Percentiles rank a stretch among this genome's conserved stretches.
These are phyloP conservation scores for Axea sp. DNA, from an alignment of 2,888 invertebrate species.

Conservation along the genomic window DNA sequence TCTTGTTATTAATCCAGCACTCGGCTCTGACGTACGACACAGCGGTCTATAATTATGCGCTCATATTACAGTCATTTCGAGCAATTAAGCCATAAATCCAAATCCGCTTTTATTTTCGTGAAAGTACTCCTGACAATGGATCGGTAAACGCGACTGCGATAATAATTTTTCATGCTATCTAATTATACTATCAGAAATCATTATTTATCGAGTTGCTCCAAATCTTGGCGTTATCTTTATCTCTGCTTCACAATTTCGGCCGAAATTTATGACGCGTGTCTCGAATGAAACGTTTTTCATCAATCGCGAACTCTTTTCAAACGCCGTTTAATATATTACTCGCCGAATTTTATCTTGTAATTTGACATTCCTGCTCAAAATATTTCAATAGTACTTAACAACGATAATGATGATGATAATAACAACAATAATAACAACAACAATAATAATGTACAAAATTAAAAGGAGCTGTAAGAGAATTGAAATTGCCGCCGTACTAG, in stretches of 20 bases:
- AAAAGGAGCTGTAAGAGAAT: too few relatives aligned
- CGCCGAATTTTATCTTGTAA: too few relatives aligned
- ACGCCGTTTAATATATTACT: too few relatives aligned
- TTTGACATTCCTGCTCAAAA: too few relatives aligned
- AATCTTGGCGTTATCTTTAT: constrained; percentile 43
- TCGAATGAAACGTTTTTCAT: constrained; percentile 3
- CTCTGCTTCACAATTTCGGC: constrained; percentile 23
- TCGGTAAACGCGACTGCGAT: constrained; percentile 42
- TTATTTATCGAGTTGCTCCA: constrained; percentile 50
- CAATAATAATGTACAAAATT: too few relatives aligned
- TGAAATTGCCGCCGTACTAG: too few relatives aligned
- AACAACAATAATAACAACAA: too few relatives aligned
- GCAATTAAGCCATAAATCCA: constrained; percentile 61
- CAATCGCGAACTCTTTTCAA: too few relatives aligned
- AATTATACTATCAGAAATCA: constrained; percentile 54
- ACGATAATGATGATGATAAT: too few relatives aligned
- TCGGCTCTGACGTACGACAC: constrained; percentile 32
- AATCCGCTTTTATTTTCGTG: constrained; percentile 54
- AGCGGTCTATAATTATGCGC: constrained; percentile 51
- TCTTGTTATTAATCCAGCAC: constrained; percentile 42
- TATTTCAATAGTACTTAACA: too few relatives aligned
- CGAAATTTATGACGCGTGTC: constrained; percentile 14
- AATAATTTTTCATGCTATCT: constrained; percentile 51
- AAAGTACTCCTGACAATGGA: constrained; percentile 52
- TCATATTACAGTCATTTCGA: constrained; percentile 55